Conservation (phyloP, 1,140 invertebrate genomes). For the Melanaphis sacchari region DNA sequence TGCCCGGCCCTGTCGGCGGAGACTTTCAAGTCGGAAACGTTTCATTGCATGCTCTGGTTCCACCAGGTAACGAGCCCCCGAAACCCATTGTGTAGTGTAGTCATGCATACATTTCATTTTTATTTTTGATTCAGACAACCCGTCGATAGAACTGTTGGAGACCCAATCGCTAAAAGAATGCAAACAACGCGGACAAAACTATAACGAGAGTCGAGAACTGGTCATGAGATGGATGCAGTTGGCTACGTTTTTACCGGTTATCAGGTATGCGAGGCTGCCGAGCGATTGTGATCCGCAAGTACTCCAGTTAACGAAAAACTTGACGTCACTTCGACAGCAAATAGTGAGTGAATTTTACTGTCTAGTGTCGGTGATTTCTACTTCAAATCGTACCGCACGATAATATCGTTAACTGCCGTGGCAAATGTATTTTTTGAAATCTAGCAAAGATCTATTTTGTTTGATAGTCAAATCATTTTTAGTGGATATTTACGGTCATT, state of each 20-base stretch:
- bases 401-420: background rate
- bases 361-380: background rate
- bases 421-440: background rate
- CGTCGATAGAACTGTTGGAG: background rate
- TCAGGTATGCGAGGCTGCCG: conserved; percentile 89
- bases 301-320: conserved; percentile 76
- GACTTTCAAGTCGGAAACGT: conserved; percentile 64
- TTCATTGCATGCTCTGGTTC: conserved; percentile 30
- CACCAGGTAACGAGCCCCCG: background rate
- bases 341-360: conserved; percentile 66
- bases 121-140: conserved; percentile 32
- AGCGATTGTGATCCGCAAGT: conserved; percentile 84
- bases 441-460: background rate
- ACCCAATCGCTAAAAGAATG: conserved; percentile 44
- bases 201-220: conserved; percentile 70
- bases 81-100: background rate
- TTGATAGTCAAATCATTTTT: background rate
- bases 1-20: conserved; percentile 92
- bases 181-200: conserved; percentile 8
- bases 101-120: background rate
- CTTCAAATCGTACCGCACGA: background rate
- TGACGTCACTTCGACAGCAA: conserved; percentile 78
- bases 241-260: conserved; percentile 89
- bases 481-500: background rate
- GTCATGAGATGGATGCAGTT: conserved; percentile 95